Evolutionary conservation across 1,140 invertebrate species (phyloP).

Genomic region (Acarapis woodi): DNA sequence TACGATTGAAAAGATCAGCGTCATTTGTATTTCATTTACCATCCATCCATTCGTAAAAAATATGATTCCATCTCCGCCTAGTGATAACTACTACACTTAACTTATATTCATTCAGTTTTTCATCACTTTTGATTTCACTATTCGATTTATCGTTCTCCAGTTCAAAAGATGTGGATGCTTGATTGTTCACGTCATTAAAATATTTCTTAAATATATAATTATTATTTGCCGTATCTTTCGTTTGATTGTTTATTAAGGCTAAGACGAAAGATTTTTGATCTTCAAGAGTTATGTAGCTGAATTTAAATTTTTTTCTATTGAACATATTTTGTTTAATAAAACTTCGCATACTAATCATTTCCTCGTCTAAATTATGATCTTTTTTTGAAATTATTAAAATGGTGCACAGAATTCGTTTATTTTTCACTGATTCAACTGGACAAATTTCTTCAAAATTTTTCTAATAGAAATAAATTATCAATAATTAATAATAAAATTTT

Average conservation of each 20-base stretch:
- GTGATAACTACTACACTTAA: conserved; percentile 50
- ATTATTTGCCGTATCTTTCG: too few species aligned
- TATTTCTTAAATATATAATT: too few species aligned
- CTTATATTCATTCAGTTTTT: conserved; percentile 17
- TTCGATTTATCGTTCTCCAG: too few species aligned
- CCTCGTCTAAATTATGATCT: conserved; percentile 17
- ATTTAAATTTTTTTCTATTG: conserved; percentile 17
- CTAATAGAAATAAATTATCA: conserved; percentile 18
- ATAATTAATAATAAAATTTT: neutral
- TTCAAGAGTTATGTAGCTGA: conserved; percentile 58
- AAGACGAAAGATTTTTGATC: conserved; percentile 47
- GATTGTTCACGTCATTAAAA: too few species aligned
- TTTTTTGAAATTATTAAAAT: conserved; percentile 51
- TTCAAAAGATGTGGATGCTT: too few species aligned
- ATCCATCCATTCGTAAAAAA: conserved; percentile 71
- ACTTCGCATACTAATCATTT: conserved; percentile 19
- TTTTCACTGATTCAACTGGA: conserved; percentile 47
- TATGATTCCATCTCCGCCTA: conserved; percentile 43
- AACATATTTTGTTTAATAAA: conserved; percentile 24
- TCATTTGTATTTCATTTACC: conserved; percentile 26
- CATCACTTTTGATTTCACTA: too few species aligned
- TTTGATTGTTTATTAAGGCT: conserved; percentile 33
- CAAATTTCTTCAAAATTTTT: conserved; percentile 49
- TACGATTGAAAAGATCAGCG: conserved; percentile 30
- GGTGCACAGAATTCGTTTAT: conserved; percentile 48